Evolutionary conservation across 2,113 vertebrate species (phyloP), one percentile per base, ranked within the genome.

Genomic region (Rattus rattus): DNA sequence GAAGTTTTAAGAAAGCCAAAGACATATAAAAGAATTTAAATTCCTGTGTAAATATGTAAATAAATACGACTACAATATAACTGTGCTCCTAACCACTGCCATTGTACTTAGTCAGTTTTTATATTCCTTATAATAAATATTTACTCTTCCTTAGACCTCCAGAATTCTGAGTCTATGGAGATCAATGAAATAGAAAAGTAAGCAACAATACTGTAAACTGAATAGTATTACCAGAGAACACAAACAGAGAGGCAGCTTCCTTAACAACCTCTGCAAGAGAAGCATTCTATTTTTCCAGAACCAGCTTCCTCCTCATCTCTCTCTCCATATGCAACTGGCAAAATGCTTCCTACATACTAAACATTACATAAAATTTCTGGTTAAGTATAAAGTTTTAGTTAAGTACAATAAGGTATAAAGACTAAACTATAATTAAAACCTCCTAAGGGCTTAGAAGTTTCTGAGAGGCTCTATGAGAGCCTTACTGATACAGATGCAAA

Each of bases 351-450:
- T 30, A 88, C n/a, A 65, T 83, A 65, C 5, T 61, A 95, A 30
- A 4, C 16, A 93, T 52, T 86, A 61, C 73, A 30, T 26, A 67
- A 88, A 97, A 88, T 26, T 93, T 49, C 85, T 12, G 91, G 85
- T 89, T 75, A 67, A 92, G 43, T 63, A 72, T 67, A 63, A 95
- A 86, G 47, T 39, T 90, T 91, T 93, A 89, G 65, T 84, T 91
- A 91, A 93, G 22, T 54, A 94, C 56, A 0, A 24, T 61, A 30
- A 96, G 13, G 36, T 85, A 93, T 7, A 65, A 12, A 85, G 88
- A 79, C 1, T 80, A 81, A 2, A 79, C 9, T 33, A 70, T 30
- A 90, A 28, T 61, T 30, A 91, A 90, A 94, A 77, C 4, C 2
- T 52, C 91, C 76, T n/a, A 65, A 67, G 70, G 79, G 88, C 79